A percentile compares a stretch with the other conserved stretches of the same genome.
phyloP scores from a whole-genome alignment of 2,113 vertebrate species.

The Atrichornis clamosus region DNA sequence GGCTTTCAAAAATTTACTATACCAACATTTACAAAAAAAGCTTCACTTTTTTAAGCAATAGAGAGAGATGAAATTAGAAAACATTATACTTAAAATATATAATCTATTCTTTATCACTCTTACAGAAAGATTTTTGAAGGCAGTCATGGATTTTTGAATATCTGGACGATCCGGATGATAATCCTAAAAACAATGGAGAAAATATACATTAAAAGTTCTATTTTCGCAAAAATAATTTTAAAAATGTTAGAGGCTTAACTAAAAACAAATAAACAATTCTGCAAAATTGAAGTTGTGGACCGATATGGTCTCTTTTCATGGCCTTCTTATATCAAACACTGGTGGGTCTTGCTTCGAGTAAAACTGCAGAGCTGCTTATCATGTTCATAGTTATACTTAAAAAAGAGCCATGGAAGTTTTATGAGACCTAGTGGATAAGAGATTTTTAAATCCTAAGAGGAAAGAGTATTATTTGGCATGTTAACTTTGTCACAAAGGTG shows the following conservation, averaged over 20 bases:
- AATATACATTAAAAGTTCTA: neutral
- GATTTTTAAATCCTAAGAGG: neutral
- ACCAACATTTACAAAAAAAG: neutral
- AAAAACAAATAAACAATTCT: neutral
- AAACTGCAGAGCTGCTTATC: neutral
- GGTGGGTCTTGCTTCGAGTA: neutral
- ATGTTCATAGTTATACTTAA: neutral
- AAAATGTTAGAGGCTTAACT: neutral
- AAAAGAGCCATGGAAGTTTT: neutral
- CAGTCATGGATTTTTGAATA: constrained; percentile 93
- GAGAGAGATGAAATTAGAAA: neutral
- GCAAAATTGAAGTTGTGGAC: neutral
- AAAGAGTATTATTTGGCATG: neutral
- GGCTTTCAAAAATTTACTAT: neutral
- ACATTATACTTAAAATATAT: neutral
- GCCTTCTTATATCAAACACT: neutral
- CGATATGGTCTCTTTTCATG: neutral
- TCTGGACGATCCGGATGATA: constrained; percentile 90
- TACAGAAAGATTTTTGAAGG: constrained; percentile 95
- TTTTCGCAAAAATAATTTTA: neutral
- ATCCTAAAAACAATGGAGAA: constrained; percentile 78
- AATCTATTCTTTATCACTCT: constrained; percentile 43
- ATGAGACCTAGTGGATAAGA: neutral
- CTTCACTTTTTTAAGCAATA: neutral
- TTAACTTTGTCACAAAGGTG: neutral